phyloP scores from a whole-genome alignment of 2,797 vertebrate genomes.

The Erethizon dorsatum region DNA sequence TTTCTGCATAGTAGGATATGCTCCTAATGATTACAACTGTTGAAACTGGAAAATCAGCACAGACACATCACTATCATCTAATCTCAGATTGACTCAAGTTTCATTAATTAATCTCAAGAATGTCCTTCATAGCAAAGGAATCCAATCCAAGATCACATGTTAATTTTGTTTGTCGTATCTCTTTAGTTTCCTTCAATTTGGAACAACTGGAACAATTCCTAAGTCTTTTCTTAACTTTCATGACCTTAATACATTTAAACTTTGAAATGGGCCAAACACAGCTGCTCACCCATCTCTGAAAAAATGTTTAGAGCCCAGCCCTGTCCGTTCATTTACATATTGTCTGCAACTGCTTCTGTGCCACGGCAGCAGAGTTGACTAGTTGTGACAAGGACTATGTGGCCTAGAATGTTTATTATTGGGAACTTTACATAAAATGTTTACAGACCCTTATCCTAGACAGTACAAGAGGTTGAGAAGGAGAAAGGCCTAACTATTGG shows the following conservation, averaged over 20 bases:
- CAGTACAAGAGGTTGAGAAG: background rate
- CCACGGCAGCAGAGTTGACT: background rate
- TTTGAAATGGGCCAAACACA: background rate
- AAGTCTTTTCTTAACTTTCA: background rate
- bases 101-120: background rate
- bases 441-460: background rate
- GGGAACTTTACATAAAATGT: background rate
- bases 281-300: background rate
- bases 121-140: background rate
- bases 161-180: background rate
- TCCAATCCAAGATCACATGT: background rate
- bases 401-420: background rate
- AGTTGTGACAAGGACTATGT: background rate
- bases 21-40: background rate
- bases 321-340: background rate
- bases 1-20: background rate
- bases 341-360: background rate
- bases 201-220: background rate
- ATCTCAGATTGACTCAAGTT: background rate
- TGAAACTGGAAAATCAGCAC: conserved; percentile 27
- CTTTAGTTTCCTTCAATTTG: background rate
- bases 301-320: background rate
- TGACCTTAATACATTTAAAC: background rate
- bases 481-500: background rate
- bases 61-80: background rate